Evolutionary conservation across 2,797 vertebrate species (phyloP), one percentile per base, ranked within the genome.

Genomic region (Neosilurus mollespiculum): DNA sequence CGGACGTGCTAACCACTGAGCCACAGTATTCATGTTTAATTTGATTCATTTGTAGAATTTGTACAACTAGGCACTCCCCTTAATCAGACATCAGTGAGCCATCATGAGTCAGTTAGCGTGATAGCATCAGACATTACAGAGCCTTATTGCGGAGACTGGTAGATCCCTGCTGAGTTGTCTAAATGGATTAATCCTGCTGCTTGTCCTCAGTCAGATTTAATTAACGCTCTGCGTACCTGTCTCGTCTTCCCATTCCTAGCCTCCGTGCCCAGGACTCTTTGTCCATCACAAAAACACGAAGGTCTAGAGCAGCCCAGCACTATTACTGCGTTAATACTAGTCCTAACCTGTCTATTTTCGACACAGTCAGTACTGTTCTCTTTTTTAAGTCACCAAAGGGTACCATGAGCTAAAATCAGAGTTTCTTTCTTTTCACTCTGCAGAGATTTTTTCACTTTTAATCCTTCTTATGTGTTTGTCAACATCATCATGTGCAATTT

Each of bases 141-240:
- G 76, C 20, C 66, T 71, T 83, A 64, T 66, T 62, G 65, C 56
- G 59, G 56, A 83, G 59, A 83, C 83, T 37, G 78, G 62, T 83
- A 83, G 72, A 81, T 80, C 83, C 86, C 86, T 51, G 70, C 70
- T 83, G 76, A 70, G 59, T 73, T 66, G 79, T 80, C 56, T 81
- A 84, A 79, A 64, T 43, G 54, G 73, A 85, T 85, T 87, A 85
- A 81, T 49, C 30, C 24, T 62, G 16, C 22, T 59, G 76, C 3
- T 16, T 26, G 69, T 78, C 79, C 69, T 37, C 43, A 51, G 56
- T 84, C 66, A 34, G 70, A 58, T 59, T 61, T 59, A 58, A 58
- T 69, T 37, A 30, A 24, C 30, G 66, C 67, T 58, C 10, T n/a
- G 58, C 80, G 26, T 80, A 75, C 78, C 54, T 82, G 70, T 62